phyloP scores from a whole-genome alignment of 92 coral and sea anemone genomes.

The Parazoanthus darwini region DNA sequence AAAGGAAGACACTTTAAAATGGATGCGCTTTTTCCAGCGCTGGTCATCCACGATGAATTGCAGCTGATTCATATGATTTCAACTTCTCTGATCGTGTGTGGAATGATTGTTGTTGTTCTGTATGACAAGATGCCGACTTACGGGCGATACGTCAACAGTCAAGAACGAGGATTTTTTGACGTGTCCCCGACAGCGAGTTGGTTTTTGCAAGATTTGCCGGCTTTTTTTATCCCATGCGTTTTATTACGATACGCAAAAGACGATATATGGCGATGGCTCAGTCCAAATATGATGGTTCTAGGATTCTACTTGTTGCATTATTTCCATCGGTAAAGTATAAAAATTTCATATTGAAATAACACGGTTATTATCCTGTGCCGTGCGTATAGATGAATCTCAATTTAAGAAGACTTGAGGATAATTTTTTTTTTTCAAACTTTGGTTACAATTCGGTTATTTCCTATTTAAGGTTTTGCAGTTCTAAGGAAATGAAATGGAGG shows the following conservation, averaged over 20 bases:
- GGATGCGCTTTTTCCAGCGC: conserved; percentile 43
- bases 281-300: conserved; percentile 72
- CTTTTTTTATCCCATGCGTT: conserved; percentile 74
- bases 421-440: too few species aligned
- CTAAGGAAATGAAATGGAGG: too few species aligned
- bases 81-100: conserved; percentile 48
- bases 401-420: too few species aligned
- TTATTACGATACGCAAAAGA: conserved; percentile 49
- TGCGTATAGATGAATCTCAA: too few species aligned
- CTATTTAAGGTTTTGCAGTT: background rate
- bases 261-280: conserved; percentile 46
- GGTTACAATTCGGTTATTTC: too few species aligned
- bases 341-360: background rate
- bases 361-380: too few species aligned
- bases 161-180: conserved; percentile 42
- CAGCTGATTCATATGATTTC: conserved; percentile 64
- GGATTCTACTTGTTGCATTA: conserved; percentile 71
- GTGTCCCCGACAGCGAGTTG: conserved; percentile 72
- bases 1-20: background rate
- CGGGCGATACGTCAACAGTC: conserved; percentile 58
- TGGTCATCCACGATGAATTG: conserved; percentile 52
- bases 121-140: conserved; percentile 68
- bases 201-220: conserved; percentile 82
- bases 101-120: conserved; percentile 53
- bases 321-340: conserved; percentile 66